Conservation (phyloP, 2,113 vertebrate genomes). For the Laterallus jamaicensis region DNA sequence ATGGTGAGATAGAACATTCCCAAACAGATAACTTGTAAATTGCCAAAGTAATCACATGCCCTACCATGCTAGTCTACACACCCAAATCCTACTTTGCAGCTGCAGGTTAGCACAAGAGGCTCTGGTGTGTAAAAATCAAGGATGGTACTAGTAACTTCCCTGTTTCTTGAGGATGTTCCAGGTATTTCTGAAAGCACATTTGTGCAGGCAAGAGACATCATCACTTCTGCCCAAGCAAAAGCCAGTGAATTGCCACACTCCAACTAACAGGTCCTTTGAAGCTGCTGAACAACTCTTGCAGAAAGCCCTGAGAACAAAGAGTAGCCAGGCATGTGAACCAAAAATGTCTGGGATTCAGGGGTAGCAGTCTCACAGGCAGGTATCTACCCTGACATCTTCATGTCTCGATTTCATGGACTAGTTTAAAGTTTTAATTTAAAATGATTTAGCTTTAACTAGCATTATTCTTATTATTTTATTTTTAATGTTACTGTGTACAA, state of each 20-base stretch:
- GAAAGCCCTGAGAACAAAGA: neutral
- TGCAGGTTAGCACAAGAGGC: neutral
- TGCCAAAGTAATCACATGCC: neutral
- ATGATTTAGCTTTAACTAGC: neutral
- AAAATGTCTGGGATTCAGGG: neutral
- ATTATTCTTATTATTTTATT: neutral
- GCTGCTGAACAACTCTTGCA: neutral
- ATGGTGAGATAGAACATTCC: neutral
- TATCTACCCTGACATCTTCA: neutral
- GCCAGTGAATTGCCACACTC: neutral
- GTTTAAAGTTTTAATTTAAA: neutral
- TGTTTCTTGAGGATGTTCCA: neutral
- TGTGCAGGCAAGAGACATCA: neutral
- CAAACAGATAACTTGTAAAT: neutral
- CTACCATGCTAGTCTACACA: too few species aligned
- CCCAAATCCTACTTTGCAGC: neutral
- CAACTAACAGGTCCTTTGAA: neutral
- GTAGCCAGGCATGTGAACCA: neutral
- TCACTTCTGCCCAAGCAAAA: neutral
- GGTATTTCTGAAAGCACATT: neutral
- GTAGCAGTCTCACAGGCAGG: neutral
- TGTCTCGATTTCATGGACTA: neutral
- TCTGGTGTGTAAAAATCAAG: neutral
- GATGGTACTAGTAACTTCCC: neutral
- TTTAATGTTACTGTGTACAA: neutral